Evolutionary conservation across 2,797 vertebrate species (phyloP), one percentile per base, ranked within the genome.

Genomic region (Antennarius maculatus): DNA sequence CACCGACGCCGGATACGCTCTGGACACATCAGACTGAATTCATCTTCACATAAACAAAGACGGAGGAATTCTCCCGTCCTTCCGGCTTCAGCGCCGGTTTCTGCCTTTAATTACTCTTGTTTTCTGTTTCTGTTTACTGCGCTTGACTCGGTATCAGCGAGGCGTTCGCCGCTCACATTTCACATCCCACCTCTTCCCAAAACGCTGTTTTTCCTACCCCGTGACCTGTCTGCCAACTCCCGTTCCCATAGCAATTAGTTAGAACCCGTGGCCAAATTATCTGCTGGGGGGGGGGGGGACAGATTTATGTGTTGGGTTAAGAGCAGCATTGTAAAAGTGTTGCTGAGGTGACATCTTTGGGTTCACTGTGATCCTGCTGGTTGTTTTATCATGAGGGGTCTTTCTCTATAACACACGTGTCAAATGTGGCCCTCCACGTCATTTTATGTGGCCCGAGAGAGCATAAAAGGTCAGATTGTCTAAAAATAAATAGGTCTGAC

Each of bases 291-390:
- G 54, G 12, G 18, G 13, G 0, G 31, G 15, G 67, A 18, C 74
- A 85, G 86, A 89, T 88, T 90, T 88, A 85, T 89, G 90, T 84
- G 87, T 88, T 79, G 60, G 87, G 57, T 90, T 86, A 84, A 91
- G 76, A 53, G 84, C 2, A 0, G 45, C 79, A 74, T 71, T 64
- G 72, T 88, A 76, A 89, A 89, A 86, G 71, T 62, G 76, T 56
- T 48, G 66, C 50, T 0, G 67, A 41, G 77, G 75, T 49, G 51
- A 78, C 82, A 69, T 58, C 74, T 84, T 68, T 52, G 69, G 77
- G 74, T 69, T 74, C 58, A 72, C 70, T 37, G 61, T 66, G 87
- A 86, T 83, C 78, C 80, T 55, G 50, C 45, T 77, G 69, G 69
- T 56, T 1, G 60, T 68, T 86, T 85, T 84, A 82, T 74, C 73